These are phyloP conservation scores for Malacosoma neustria DNA, from an alignment of 2,888 invertebrate genomes.

Conservation along the genomic window DNA sequence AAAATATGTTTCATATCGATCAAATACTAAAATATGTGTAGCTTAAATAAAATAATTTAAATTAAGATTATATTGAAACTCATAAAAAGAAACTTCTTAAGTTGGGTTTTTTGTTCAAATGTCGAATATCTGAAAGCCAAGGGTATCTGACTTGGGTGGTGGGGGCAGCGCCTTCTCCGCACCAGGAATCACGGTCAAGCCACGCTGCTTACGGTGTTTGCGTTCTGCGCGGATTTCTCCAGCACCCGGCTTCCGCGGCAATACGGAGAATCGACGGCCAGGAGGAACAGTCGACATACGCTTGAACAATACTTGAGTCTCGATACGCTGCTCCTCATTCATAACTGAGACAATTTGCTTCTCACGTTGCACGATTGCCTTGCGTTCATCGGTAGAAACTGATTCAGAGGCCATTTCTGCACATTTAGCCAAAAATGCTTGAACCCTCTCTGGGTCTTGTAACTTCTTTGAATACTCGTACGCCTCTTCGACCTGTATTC, in stretches of 20 bases:
- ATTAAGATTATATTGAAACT: no score
- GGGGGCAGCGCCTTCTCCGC: slow-evolving; percentile 38
- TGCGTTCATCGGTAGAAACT: slow-evolving; percentile 48
- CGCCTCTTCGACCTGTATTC: slow-evolving; percentile 57
- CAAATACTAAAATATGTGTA: no score
- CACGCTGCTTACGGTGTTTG: slow-evolving; percentile 40
- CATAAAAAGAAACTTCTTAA: no score
- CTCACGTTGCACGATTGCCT: slow-evolving; percentile 47
- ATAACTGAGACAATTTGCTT: slow-evolving; percentile 43
- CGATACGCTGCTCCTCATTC: slow-evolving; percentile 42
- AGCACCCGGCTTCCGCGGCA: slow-evolving; percentile 38
- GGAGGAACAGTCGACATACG: slow-evolving; percentile 53
- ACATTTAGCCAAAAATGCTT: slow-evolving; percentile 54
- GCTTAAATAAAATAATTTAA: no score
- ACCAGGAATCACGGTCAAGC: slow-evolving; percentile 55
- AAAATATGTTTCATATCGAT: no score
- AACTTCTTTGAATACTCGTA: slow-evolving; percentile 53
- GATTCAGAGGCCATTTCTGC: slow-evolving; percentile 49
- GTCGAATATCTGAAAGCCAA: slow-evolving; percentile 54
- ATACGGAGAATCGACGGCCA: slow-evolving; percentile 51
- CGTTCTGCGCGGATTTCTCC: slow-evolving; percentile 35
- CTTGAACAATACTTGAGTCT: slow-evolving; percentile 52
- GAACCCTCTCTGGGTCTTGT: slow-evolving; percentile 51
- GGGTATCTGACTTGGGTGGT: slow-evolving; percentile 37
- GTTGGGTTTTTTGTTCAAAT: no score